Conservation (phyloP, 2,888 invertebrate genomes). For the Stenoptilia bipunctidactyla region DNA sequence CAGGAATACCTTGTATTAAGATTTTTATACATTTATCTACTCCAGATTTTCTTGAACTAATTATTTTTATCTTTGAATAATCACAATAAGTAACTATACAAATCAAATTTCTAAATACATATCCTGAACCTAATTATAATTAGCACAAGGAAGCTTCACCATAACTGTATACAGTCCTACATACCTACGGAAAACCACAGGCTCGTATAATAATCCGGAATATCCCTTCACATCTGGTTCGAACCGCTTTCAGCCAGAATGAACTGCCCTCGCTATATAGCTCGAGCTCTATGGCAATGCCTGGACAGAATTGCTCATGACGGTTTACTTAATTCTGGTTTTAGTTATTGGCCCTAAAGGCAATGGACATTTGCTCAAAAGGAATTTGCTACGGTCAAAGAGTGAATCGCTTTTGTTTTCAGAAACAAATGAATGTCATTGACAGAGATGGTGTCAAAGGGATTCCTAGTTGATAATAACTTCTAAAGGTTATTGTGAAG, state of each 20-base stretch:
- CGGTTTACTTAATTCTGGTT: slow-evolving; percentile 22
- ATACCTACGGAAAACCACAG: slow-evolving; percentile 44
- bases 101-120: too few relatives aligned
- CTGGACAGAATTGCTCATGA: slow-evolving; percentile 8
- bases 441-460: too few relatives aligned
- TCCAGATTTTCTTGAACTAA: too few relatives aligned
- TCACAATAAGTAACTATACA: too few relatives aligned
- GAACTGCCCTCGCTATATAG: background rate
- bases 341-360: slow-evolving; percentile 21
- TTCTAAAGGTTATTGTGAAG: too few relatives aligned
- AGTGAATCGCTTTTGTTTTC: slow-evolving; percentile 33
- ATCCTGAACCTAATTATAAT: too few relatives aligned
- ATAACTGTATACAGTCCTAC: background rate
- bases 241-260: slow-evolving; percentile 28
- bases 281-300: background rate
- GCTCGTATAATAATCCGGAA: slow-evolving; percentile 47
- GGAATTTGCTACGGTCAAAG: slow-evolving; percentile 38
- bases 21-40: too few relatives aligned
- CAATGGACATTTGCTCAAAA: slow-evolving; percentile 41
- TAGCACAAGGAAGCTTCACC: too few relatives aligned
- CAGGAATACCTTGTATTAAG: too few relatives aligned
- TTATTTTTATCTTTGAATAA: too few relatives aligned
- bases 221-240: slow-evolving; percentile 45
- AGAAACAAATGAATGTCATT: background rate
- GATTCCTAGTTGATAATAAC: too few relatives aligned